Evolutionary conservation across 2,888 invertebrate genomes (phyloP), one percentile per base, ranked within the genome.

Genomic region (Morinoia aosen): DNA sequence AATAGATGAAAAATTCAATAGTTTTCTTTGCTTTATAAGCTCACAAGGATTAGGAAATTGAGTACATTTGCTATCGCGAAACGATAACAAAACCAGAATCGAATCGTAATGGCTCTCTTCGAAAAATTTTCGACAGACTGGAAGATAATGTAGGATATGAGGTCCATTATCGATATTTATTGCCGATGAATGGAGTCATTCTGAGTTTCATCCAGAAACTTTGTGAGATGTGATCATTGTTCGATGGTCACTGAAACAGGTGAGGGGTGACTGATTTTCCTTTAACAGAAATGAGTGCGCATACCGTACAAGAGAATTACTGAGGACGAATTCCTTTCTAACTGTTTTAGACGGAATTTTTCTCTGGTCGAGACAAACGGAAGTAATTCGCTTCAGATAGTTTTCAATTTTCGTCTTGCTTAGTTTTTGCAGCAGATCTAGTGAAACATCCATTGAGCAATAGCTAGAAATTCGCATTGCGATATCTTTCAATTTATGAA

Each of bases 141-240:
- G 19, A 76, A 76, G 76, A 76, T 76, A 76, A 76, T 76, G 76
- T 16, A 33, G 76, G 76, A 76, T 76, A 76, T 33, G 76, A 76
- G 76, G 76, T 76, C 76, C 76, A 76, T 76, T 76, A 76, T 76
- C 76, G 76, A 76, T 76, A 76, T 76, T 76, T 76, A 76, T 76
- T 16, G 76, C 16, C 25, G 25, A 76, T 33, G 76, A 76, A 33
- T 76, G 33, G 76, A 76, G 76, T 76, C 76, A 33, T 76, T 76
- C 76, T 33, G 25, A 76, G 76, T 76, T 33, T 76, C 76, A 76
- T 76, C 25, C 33, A 33, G 33, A 76, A 76, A 19, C 76, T 76
- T 76, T 33, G 76, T 33, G 25, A 76, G 25, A 76, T 19, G 25
- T 33, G 76, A 76, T 10, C 76, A 33, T 76, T 76, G 76, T 76